Conservation (phyloP, 2,113 vertebrate species). For the Tychaedon coryphoeus region DNA sequence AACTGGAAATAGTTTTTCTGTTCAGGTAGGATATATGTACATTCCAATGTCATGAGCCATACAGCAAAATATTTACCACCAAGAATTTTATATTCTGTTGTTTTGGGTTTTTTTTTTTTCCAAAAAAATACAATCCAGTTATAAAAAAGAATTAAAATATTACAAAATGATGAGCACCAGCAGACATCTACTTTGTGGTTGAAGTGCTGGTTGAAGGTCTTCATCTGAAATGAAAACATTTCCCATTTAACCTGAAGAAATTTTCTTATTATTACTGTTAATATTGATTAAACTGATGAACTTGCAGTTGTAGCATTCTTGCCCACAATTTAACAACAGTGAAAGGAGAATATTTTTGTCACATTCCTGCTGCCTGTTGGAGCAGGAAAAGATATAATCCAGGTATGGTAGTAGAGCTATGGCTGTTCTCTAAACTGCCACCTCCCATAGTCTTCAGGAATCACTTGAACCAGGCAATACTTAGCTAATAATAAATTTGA, state of each 20-base stretch:
- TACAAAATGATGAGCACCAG: not conserved
- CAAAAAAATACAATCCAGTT: not conserved
- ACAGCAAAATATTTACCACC: not conserved
- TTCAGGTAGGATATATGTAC: not conserved
- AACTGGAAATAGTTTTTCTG: not conserved
- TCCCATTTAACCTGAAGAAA: not conserved
- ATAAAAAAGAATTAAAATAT: not conserved
- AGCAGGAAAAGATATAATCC: not conserved
- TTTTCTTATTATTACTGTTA: not conserved
- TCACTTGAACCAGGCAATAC: not conserved
- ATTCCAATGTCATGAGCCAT: not conserved
- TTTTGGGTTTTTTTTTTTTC: not conserved
- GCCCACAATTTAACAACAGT: not conserved
- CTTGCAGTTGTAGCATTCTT: not conserved
- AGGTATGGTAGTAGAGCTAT: not conserved
- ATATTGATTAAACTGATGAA: not conserved
- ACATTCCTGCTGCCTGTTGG: not conserved
- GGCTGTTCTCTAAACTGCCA: not conserved
- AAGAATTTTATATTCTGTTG: not conserved
- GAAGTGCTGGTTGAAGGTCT: not conserved
- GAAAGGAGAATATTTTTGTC: not conserved
- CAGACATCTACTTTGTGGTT: not conserved
- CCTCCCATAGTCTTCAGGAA: not conserved
- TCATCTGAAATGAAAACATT: not conserved
- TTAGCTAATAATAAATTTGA: not conserved